phyloP scores from a whole-genome alignment of 2,113 vertebrate species.

The Macquaria australasica region DNA sequence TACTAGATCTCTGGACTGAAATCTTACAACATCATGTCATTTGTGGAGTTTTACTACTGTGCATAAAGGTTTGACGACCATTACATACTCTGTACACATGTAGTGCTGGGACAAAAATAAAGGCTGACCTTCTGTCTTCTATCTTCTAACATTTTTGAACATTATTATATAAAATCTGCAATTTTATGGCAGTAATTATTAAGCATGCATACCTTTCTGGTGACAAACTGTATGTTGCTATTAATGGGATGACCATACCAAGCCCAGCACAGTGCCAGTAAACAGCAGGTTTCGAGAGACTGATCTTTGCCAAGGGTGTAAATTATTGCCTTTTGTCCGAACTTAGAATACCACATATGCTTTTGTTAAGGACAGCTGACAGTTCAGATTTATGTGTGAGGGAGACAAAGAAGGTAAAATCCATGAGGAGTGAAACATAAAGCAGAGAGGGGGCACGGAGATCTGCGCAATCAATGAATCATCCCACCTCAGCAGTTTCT shows the following conservation, averaged over 20 bases:
- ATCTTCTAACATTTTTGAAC: no score
- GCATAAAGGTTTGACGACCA: neutral
- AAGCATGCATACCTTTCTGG: neutral
- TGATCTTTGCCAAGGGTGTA: neutral
- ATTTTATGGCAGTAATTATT: neutral
- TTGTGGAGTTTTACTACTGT: neutral
- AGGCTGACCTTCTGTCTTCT: neutral
- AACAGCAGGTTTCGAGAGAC: neutral
- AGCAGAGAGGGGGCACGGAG: neutral
- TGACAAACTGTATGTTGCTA: neutral
- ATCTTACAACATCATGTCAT: neutral
- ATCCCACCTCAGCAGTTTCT: constrained; percentile 16
- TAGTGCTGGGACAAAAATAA: neutral
- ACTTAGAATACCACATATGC: constrained; percentile 4
- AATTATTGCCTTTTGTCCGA: neutral
- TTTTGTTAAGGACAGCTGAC: constrained; percentile 39
- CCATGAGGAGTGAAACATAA: constrained; percentile 37
- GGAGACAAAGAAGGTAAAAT: constrained; percentile 32
- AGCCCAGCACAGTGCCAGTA: neutral
- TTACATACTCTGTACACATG: neutral
- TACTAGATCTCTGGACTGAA: neutral
- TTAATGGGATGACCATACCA: neutral
- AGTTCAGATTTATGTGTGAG: constrained; percentile 34
- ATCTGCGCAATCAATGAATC: constrained; percentile 42
- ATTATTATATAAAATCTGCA: neutral